phyloP scores from a whole-genome alignment of 64 coral and sea anemone genomes.

The Acropora tenuis region DNA sequence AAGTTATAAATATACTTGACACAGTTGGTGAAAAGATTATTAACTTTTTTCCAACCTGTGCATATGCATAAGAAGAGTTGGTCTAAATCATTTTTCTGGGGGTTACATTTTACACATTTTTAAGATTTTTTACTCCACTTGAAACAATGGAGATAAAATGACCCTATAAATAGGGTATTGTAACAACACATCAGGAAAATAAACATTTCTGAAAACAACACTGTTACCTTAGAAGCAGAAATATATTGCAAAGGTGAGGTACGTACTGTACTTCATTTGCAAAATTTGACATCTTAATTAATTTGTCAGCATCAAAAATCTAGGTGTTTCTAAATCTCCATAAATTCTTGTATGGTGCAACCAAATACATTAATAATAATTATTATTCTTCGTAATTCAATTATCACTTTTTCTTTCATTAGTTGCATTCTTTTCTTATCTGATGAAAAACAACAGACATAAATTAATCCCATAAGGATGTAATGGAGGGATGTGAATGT shows the following conservation, averaged over 20 bases:
- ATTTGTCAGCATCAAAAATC: too few relatives aligned
- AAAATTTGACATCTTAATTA: not conserved
- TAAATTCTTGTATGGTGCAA: too few relatives aligned
- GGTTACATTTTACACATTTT: not conserved
- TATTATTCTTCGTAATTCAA: too few relatives aligned
- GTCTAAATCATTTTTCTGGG: not conserved
- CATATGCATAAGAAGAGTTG: too few relatives aligned
- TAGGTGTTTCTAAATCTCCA: too few relatives aligned
- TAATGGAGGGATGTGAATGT: not conserved
- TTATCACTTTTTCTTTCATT: too few relatives aligned
- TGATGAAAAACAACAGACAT: not conserved
- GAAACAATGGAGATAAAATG: not conserved
- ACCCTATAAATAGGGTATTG: not conserved
- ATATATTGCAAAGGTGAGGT: not conserved
- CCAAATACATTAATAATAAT: too few relatives aligned
- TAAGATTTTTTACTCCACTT: constrained; percentile 6
- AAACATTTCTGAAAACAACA: not conserved
- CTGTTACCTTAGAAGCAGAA: not conserved
- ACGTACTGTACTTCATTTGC: not conserved
- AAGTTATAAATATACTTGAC: not conserved
- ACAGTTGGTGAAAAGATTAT: not conserved
- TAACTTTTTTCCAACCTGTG: not conserved
- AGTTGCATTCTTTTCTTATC: too few relatives aligned
- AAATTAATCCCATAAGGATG: not conserved
- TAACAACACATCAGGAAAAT: not conserved